Percentiles rank a stretch among this genome's conserved stretches.
Evolutionary conservation across 2,888 invertebrate genomes (phyloP).

Genomic region (Luffia ferchaultella): DNA sequence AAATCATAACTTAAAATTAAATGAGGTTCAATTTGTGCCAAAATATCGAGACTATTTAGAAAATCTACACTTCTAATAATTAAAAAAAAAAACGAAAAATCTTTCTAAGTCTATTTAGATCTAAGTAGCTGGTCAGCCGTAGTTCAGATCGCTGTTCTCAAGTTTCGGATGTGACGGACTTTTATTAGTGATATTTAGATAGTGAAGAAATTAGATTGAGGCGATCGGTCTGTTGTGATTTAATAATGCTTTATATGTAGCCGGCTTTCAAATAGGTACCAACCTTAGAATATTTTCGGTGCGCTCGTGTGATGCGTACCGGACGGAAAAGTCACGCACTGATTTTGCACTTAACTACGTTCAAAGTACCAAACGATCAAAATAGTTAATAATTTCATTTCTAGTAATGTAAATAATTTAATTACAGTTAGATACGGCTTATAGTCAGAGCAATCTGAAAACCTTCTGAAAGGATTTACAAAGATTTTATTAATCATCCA

Average conservation of each 20-base stretch:
- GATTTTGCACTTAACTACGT: conserved; percentile 22
- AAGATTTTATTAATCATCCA: too few species aligned
- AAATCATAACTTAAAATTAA: too few species aligned
- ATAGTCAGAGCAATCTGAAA: too few species aligned
- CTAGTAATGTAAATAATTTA: too few species aligned
- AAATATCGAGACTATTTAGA: background rate
- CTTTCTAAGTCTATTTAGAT: background rate
- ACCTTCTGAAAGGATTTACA: too few species aligned
- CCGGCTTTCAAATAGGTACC: too few species aligned
- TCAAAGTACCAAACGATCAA: conserved; percentile 39
- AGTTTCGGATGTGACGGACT: conserved; percentile 63
- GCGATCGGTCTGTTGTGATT: conserved; percentile 58
- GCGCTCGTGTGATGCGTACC: conserved; percentile 51
- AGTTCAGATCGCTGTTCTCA: conserved; percentile 54
- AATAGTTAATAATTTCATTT: too few species aligned
- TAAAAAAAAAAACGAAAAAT: background rate
- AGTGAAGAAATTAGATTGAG: conserved; percentile 47
- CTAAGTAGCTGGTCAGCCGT: conserved; percentile 39
- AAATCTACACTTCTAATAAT: background rate
- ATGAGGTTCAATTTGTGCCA: background rate
- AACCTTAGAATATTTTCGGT: too few species aligned
- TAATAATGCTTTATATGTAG: conserved; percentile 61
- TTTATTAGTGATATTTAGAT: conserved; percentile 53
- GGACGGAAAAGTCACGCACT: background rate
- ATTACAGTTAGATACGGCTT: too few species aligned